Evolutionary conservation across 1,140 invertebrate species (phyloP).

Genomic region (Leguminivora glycinivorella): DNA sequence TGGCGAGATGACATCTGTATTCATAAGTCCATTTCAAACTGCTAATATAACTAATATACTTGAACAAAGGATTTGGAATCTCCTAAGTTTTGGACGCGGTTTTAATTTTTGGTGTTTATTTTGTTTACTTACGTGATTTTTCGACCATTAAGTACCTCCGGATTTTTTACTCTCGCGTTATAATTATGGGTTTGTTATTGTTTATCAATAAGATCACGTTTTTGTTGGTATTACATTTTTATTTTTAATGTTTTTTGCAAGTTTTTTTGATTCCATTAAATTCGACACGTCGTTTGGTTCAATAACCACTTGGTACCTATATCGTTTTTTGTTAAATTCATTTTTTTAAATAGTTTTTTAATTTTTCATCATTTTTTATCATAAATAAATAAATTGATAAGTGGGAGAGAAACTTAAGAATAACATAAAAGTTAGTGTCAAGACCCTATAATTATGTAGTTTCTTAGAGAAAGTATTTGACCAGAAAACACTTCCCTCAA

Average conservation of each 20-base stretch:
- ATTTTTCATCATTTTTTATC: too few species aligned
- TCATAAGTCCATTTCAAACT: background rate
- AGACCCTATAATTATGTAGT: too few species aligned
- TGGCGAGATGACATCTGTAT: background rate
- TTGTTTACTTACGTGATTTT: background rate
- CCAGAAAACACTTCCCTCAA: too few species aligned
- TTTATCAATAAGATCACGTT: background rate
- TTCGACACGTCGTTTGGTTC: too few species aligned
- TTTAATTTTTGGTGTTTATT: background rate
- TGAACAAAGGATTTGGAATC: conserved; percentile 5
- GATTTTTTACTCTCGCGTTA: background rate
- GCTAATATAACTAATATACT: background rate
- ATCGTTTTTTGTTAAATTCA: too few species aligned
- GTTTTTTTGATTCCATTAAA: too few species aligned
- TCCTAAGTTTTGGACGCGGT: background rate
- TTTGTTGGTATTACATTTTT: background rate
- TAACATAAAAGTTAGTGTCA: too few species aligned
- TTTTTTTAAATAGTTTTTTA: too few species aligned
- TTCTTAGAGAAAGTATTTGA: too few species aligned
- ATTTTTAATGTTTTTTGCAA: background rate
- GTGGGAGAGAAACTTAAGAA: too few species aligned
- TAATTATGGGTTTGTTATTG: background rate
- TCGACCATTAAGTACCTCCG: background rate
- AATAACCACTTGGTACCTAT: too few species aligned
- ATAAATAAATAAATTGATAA: too few species aligned